A percentile compares a stretch with the other conserved stretches of the same genome.
phyloP scores from a whole-genome alignment of 2,888 invertebrate genomes.

The Tethea ocularis region DNA sequence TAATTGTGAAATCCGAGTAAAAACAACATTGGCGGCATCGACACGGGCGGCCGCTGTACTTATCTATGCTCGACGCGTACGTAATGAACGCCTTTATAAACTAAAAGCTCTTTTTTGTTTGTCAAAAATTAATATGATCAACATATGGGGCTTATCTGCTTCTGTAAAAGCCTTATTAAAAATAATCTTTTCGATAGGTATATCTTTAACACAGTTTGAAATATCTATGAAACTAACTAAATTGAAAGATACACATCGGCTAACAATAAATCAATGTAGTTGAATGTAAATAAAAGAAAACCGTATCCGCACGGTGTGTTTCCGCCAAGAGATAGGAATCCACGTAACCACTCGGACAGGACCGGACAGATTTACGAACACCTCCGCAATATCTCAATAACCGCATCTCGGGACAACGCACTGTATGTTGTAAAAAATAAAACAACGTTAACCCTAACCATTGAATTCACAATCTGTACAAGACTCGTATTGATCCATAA shows the following conservation, averaged over 20 bases:
- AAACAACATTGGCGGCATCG: constrained; percentile 33
- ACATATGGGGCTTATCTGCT: no score
- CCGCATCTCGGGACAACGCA: constrained; percentile 48
- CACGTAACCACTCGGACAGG: constrained; percentile 22
- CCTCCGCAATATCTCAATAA: constrained; percentile 44
- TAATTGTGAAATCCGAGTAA: constrained; percentile 36
- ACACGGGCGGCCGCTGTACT: background rate
- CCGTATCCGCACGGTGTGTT: constrained; percentile 31
- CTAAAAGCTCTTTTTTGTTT: no score
- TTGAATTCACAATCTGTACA: constrained; percentile 19
- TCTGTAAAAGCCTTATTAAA: no score
- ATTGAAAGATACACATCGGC: constrained; percentile 28
- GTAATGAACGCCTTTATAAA: no score
- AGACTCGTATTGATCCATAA: background rate
- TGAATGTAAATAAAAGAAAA: constrained; percentile 49
- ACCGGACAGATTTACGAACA: constrained; percentile 68
- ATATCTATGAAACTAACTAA: no score
- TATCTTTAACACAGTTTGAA: no score
- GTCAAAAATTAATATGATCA: no score
- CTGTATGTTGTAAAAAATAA: constrained; percentile 40
- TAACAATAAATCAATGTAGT: constrained; percentile 57
- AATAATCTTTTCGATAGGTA: no score
- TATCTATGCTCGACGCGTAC: no score
- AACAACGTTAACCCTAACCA: constrained; percentile 27
- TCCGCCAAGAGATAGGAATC: constrained; percentile 19